These are phyloP conservation scores for Physocephala rufipes DNA, from an alignment of 2,888 invertebrate genomes.

Conservation along the genomic window DNA sequence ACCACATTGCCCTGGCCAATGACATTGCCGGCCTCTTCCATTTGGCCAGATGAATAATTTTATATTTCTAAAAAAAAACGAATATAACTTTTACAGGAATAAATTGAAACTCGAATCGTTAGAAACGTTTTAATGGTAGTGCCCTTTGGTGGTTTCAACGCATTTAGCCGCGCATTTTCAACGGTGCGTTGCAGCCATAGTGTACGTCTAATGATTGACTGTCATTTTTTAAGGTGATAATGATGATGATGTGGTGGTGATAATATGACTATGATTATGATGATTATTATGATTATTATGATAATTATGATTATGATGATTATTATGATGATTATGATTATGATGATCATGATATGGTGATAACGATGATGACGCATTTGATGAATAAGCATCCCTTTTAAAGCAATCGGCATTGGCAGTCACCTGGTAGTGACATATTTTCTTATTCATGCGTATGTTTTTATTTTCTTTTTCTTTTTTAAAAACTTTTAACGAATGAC, in stretches of 20 bases:
- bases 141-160: too few species aligned
- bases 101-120: constrained; percentile 3
- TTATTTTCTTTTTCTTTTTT: neutral
- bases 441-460: constrained; percentile 10
- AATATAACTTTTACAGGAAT: neutral
- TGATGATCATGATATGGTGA: too few species aligned
- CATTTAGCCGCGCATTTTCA: too few species aligned
- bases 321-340: too few species aligned
- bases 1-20: too few species aligned
- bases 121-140: too few species aligned
- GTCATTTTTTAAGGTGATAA: constrained; percentile 5
- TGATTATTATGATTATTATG: too few species aligned
- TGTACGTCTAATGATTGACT: neutral
- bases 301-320: constrained; percentile 17
- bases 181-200: too few species aligned
- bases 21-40: neutral
- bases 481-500: neutral
- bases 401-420: neutral
- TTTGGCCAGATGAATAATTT: constrained; percentile 3
- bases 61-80: neutral
- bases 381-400: neutral
- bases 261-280: too few species aligned
- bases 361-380: too few species aligned
- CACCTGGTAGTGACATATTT: constrained; percentile 13
- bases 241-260: too few species aligned